These are phyloP conservation scores for Stictonetta naevosa DNA, from an alignment of 2,113 vertebrate genomes.

Conservation along the genomic window DNA sequence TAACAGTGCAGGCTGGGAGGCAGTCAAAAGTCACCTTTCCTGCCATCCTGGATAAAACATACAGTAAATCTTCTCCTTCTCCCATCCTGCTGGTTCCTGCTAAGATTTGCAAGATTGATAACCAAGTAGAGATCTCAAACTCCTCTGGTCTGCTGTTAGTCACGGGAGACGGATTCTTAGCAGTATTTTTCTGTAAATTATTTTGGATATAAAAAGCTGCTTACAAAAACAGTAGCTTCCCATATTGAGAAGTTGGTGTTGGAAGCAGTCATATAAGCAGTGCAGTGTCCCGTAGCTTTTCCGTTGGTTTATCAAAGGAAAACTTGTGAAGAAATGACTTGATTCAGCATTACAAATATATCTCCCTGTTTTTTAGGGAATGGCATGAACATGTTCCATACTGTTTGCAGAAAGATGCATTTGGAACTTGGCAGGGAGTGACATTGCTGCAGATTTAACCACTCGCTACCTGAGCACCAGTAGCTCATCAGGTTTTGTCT, in stretches of 20 bases:
- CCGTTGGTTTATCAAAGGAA: not conserved
- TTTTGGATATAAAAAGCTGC: not conserved
- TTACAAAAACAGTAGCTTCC: not conserved
- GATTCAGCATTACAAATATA: not conserved
- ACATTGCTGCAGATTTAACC: not conserved
- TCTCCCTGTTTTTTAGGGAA: not conserved
- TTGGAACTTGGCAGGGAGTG: not conserved
- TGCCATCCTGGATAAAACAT: conserved; percentile 26
- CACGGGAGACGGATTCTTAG: not conserved
- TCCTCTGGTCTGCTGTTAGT: conserved; percentile 6
- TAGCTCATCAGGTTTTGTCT: not conserved
- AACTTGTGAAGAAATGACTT: not conserved
- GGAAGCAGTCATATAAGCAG: not conserved
- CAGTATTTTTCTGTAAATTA: not conserved
- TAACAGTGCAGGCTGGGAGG: not conserved
- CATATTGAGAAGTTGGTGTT: not conserved
- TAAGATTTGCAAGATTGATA: conserved; percentile 49
- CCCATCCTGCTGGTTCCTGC: not conserved
- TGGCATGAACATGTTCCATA: not conserved
- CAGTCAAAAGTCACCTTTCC: conserved; percentile 49
- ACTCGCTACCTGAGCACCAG: not conserved
- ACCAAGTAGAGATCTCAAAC: not conserved
- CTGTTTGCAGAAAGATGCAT: not conserved
- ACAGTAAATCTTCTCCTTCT: conserved; percentile 10
- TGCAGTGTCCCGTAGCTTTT: not conserved